phyloP scores from a whole-genome alignment of 2,888 invertebrate species.

The Scelioninae gen. 1 region DNA sequence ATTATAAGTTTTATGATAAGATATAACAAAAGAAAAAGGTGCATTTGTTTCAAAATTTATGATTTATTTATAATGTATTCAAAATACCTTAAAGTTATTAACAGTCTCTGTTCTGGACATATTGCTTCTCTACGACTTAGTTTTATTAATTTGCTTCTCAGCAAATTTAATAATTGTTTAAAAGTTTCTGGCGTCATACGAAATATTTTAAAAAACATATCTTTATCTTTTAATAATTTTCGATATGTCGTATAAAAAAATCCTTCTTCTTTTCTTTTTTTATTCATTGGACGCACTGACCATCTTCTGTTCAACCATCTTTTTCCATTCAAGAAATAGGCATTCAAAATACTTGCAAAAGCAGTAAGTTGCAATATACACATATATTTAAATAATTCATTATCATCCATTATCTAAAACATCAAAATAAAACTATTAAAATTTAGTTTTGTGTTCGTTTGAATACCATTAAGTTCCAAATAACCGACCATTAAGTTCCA shows the following conservation, averaged over 20 bases:
- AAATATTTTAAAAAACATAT: not conserved
- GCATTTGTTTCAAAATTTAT: conserved; percentile 4
- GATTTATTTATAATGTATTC: not conserved
- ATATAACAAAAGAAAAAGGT: too few relatives aligned
- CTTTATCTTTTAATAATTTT: not conserved
- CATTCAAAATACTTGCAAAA: too few relatives aligned
- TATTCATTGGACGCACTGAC: conserved; percentile 14
- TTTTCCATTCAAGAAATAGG: not conserved
- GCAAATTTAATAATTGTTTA: not conserved
- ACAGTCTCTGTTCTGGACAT: conserved; percentile 9
- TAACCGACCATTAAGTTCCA: too few relatives aligned
- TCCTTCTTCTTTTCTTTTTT: conserved; percentile 1
- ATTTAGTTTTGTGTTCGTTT: too few relatives aligned
- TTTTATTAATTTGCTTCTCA: not conserved
- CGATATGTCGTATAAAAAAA: conserved; percentile 1
- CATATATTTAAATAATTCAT: too few relatives aligned
- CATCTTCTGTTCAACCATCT: conserved; percentile 22
- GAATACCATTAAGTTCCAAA: too few relatives aligned
- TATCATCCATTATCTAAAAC: too few relatives aligned
- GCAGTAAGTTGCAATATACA: too few relatives aligned
- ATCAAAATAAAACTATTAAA: too few relatives aligned
- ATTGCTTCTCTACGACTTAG: conserved; percentile 4
- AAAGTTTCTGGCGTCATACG: not conserved
- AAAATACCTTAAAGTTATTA: conserved; percentile 14
- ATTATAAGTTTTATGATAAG: too few relatives aligned